Base-by-base conservation (phyloP, 2,113 vertebrate genomes). In the Rhagologus leucostigma region DNA sequence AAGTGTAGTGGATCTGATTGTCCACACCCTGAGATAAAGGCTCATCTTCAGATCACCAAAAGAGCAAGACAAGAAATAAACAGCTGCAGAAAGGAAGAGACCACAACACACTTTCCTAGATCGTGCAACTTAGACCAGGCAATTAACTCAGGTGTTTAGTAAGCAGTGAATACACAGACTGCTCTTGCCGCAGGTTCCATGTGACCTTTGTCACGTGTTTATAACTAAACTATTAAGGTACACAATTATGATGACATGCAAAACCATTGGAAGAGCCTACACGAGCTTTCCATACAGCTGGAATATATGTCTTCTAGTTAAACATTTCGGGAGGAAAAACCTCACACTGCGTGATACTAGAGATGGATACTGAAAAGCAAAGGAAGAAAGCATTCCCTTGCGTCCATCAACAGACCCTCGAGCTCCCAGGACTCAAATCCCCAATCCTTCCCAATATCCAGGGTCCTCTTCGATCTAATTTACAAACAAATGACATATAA, bases 51-150 rank as follows among this genome's bases (percentile, higher is more conserved):
- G 5, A 13, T 26, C 29, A 63, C 30, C 4, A 46, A 29, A 4
- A 41, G 1, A 49, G 7, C 7, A 39, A 65, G 32, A 19, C 4
- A 27, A 33, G 7, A 65, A 29, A 7, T 10, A 15, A n/a, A 24
- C 4, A n/a, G 5, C 4, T 7, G 3, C 6, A 65, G 12, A 73
- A 73, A 2, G 6, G 18, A 32, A 42, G 18, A 20, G 18, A 13
- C 2, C 4, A 27, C 2, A 15, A 6, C 1, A 18, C 8, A 11
- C 19, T 26, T 8, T 18, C 21, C 13, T 33, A 21, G 15, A 11
- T 26, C 5, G 15, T 35, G 7, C 3, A 8, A 16, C 6, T 35
- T 39, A 47, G 3, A 5, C 4, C 3, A 12, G 17, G 7, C 11
- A 30, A 19, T 21, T 30, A 24, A 47, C n/a, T 53, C 6, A 55